Evolutionary conservation across 2,797 vertebrate species (phyloP), one percentile per base, ranked within the genome.

Genomic region (Caiman crocodilus): DNA sequence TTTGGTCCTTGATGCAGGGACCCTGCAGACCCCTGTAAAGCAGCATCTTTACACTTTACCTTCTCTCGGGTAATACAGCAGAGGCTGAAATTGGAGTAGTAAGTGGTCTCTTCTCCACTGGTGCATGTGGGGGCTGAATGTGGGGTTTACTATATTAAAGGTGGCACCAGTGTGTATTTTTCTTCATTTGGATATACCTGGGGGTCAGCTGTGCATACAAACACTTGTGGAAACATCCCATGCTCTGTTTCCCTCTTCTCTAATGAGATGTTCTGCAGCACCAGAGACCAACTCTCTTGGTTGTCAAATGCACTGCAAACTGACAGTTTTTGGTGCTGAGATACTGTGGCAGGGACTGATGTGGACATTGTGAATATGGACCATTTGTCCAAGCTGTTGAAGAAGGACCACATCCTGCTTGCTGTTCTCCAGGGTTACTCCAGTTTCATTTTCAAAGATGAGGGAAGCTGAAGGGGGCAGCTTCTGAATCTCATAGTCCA

Each of bases 1-100:
- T 87, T 81, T 96, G 94, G 89, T 92, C 91, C 69, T 85, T 59
- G 58, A 78, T 79, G 25, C 61, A 89, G 92, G 90, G 94, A 79
- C 87, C 92, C 57, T 81, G 74, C 86, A 69, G 82, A 69, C 93
- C 82, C 65, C 96, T 75, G 90, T 87, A 14, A 23, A 42, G 65
- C 84, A 84, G 88, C 79, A 90, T 91, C 96, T 94, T 91, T 1
- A 1, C 13, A 35, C 26, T 50, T 84, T 61, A 17, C 10, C n/a
- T 4, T 60, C 20, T 69, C 14, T 67, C 83, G 85, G 75, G 8
- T 79, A 79, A 89, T 64, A 75, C 4, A 1, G 3, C 1, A 88
- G 80, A 73, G 81, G 61, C 84, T 78, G 79, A 65, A 82, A 74
- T 12, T 30, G 80, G 74, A 69, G 84, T 93, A 82, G 87, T 1